phyloP scores from a whole-genome alignment of 1,140 invertebrate genomes.

The Drosophila neocordata region DNA sequence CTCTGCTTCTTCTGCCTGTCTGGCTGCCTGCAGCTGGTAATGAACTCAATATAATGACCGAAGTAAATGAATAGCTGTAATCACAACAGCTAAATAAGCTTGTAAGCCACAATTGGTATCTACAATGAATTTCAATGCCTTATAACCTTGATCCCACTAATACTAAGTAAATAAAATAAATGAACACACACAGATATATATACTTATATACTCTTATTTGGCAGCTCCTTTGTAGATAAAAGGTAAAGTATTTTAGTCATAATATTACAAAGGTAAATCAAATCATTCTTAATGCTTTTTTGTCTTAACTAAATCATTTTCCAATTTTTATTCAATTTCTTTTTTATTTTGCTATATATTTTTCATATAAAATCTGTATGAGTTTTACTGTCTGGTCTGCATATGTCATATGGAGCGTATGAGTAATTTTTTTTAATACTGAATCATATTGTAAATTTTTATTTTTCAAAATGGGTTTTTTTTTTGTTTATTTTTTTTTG shows the following conservation, averaged over 20 bases:
- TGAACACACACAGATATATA: too few species aligned
- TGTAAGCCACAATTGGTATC: not conserved
- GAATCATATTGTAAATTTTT: not conserved
- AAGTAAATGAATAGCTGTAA: conserved; percentile 3
- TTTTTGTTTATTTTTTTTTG: not conserved
- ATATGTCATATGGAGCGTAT: not conserved
- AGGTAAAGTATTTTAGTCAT: too few species aligned
- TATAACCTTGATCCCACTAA: too few species aligned
- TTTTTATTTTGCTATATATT: not conserved
- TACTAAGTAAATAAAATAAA: too few species aligned
- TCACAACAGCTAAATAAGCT: not conserved
- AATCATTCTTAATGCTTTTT: too few species aligned
- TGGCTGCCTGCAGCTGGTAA: conserved; percentile 3
- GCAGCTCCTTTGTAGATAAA: too few species aligned
- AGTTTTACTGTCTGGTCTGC: too few species aligned
- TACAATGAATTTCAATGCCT: too few species aligned
- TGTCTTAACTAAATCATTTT: too few species aligned
- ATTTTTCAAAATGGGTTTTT: not conserved
- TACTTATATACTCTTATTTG: too few species aligned
- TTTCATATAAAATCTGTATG: not conserved
- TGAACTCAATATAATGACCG: not conserved
- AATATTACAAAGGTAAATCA: too few species aligned
- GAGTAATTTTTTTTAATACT: not conserved
- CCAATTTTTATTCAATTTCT: too few species aligned
- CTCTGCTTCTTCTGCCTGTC: not conserved